A percentile compares a stretch with the other conserved stretches of the same genome.
phyloP scores from a whole-genome alignment of 2,888 invertebrate genomes.

The Patella caerulea region DNA sequence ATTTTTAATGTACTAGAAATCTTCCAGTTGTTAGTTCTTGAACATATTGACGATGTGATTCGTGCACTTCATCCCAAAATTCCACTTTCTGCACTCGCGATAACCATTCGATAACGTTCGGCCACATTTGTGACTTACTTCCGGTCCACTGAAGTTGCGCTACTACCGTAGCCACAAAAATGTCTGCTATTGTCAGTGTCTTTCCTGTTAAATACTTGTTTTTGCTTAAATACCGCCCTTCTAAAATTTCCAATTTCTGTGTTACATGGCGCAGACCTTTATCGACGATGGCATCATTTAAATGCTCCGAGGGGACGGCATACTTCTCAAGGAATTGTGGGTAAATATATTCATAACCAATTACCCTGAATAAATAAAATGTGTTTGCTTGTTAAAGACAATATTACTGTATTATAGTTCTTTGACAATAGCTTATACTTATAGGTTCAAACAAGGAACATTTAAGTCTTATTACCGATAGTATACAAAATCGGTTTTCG shows the following conservation, averaged over 20 bases:
- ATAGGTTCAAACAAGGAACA: too few relatives aligned
- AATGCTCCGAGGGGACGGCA: constrained; percentile 49
- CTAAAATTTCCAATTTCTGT: constrained; percentile 55
- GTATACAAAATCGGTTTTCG: too few relatives aligned
- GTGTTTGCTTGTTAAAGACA: too few relatives aligned
- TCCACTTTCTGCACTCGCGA: constrained; percentile 50
- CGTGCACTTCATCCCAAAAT: constrained; percentile 61
- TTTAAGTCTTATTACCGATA: too few relatives aligned
- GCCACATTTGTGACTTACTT: constrained; percentile 61
- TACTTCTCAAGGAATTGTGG: constrained; percentile 62
- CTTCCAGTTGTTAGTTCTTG: constrained; percentile 48
- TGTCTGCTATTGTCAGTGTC: constrained; percentile 57
- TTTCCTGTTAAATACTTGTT: constrained; percentile 53
- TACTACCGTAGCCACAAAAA: constrained; percentile 54
- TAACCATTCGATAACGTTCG: constrained; percentile 58
- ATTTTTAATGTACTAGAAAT: too few relatives aligned
- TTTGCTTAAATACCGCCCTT: constrained; percentile 55
- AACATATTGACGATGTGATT: constrained; percentile 51
- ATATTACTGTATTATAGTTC: too few relatives aligned
- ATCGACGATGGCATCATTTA: constrained; percentile 59
- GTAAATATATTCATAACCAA: constrained; percentile 59
- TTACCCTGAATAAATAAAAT: constrained; percentile 42
- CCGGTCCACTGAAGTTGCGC: constrained; percentile 61
- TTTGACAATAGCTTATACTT: too few relatives aligned
- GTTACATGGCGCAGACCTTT: constrained; percentile 52